These are phyloP conservation scores for Arctocebus calabarensis DNA, from an alignment of 2,797 vertebrate genomes.

Conservation along the genomic window DNA sequence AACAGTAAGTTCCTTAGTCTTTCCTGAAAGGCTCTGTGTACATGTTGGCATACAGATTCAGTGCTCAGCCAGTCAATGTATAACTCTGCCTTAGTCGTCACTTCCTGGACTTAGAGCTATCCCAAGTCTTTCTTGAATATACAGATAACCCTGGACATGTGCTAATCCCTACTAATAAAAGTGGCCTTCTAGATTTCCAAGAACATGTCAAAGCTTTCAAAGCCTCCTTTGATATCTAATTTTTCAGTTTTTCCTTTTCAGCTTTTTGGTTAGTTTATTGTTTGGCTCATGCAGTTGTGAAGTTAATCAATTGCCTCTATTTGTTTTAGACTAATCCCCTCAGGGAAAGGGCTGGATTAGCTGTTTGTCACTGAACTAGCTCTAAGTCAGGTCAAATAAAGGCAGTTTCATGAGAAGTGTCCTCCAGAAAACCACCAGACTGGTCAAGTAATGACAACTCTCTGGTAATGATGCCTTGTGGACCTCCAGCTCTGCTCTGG, in stretches of 20 bases:
- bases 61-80: neutral
- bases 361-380: neutral
- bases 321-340: neutral
- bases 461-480: neutral
- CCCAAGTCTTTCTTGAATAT: neutral
- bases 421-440: neutral
- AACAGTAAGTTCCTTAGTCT: neutral
- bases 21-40: neutral
- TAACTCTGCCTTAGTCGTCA: neutral
- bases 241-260: neutral
- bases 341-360: neutral
- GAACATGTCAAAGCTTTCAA: neutral
- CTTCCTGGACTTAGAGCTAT: neutral
- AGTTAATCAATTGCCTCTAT: neutral
- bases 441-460: neutral
- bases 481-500: neutral
- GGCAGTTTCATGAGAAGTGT: neutral
- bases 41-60: neutral
- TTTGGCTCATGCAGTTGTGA: neutral
- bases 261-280: neutral
- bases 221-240: neutral
- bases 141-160: neutral
- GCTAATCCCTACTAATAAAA: conserved; percentile 15
- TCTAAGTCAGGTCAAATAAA: neutral
- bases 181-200: conserved; percentile 6